These are phyloP conservation scores for Mesochorus sp. DNA, from an alignment of 2,888 invertebrate species.

Conservation along the genomic window DNA sequence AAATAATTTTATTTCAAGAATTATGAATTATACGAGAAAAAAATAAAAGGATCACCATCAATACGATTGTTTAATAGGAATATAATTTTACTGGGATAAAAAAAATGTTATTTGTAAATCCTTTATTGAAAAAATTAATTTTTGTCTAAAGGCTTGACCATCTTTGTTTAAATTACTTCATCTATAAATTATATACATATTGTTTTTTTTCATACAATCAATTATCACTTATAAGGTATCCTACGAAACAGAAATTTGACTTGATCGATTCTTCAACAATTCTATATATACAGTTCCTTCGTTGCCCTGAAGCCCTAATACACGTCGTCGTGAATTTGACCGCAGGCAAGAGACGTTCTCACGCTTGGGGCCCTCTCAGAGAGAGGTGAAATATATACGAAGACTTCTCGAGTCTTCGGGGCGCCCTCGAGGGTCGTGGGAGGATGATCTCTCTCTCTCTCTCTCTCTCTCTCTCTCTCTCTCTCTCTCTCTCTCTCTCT, in stretches of 20 bases:
- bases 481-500: constrained; percentile 37
- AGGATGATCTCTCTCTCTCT: constrained; percentile 66
- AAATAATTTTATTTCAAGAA: not conserved
- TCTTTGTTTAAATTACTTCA: no score
- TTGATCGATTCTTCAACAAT: constrained; percentile 30
- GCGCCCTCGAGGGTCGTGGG: constrained; percentile 74
- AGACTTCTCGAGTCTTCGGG: constrained; percentile 50
- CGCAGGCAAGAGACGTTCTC: constrained; percentile 76
- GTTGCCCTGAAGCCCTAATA: constrained; percentile 75
- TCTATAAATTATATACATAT: no score
- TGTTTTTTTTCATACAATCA: no score
- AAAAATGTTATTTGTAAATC: no score
- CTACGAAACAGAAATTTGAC: no score
- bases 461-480: constrained; percentile 35
- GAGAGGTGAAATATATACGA: constrained; percentile 37
- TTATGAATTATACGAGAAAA: no score
- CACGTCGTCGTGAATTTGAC: constrained; percentile 72
- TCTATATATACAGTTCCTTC: constrained; percentile 55
- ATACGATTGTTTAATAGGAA: no score
- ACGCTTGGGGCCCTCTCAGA: constrained; percentile 67
- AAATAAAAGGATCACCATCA: no score
- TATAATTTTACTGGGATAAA: no score
- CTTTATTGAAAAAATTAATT: no score
- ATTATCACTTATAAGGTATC: no score
- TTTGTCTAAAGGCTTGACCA: no score